Evolutionary conservation across 92 coral and sea anemone species (phyloP), one percentile per base, ranked within the genome.

Genomic region (Hydrozoanthus gracilis): DNA sequence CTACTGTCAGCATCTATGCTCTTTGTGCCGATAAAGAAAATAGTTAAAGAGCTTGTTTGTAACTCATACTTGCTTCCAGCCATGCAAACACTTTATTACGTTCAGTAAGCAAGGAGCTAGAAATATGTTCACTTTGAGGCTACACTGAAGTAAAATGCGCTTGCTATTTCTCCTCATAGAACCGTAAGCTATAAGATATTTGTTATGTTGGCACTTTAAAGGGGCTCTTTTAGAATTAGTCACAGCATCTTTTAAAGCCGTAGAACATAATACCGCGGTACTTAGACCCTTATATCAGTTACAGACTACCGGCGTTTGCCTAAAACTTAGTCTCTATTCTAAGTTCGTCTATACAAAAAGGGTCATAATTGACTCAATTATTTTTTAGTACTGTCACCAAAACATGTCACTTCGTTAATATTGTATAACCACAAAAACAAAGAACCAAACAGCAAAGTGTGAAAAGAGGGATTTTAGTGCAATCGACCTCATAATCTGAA

Each of bases 281-380:
- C 46, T 75, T n/a, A 76, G 71, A 78, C 83, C 61, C 12, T 7
- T 49, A 58, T 80, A 65, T 65, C 85, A 15, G 69, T 80, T 64
- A 80, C 73, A 80, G 75, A 17, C 73, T 80, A 51, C 14, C 72
- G 85, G 51, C 74, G 66, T 51, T 18, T 64, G 62, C 85, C 47
- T 11, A 51, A 65, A 27, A 16, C 18, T 49, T 80, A 61, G 85
- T 66, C 39, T 61, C 52, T 55, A 79, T 62, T 79, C 44, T 14
- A 56, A 79, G 50, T 61, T 78, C 72, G 67, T 14, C 20, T 79
- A 66, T 80, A 70, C 18, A 14, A 48, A 51, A 62, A 44, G 16
- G 18, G 69, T 15, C 74, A 39, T 80, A 46, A 78, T 78, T 58
- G 71, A 60, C 64, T 44, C 62, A 79, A 79, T 13, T 52, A 79